Base-by-base conservation (phyloP, 1,140 invertebrate species). In the Euglossa dilemma region DNA sequence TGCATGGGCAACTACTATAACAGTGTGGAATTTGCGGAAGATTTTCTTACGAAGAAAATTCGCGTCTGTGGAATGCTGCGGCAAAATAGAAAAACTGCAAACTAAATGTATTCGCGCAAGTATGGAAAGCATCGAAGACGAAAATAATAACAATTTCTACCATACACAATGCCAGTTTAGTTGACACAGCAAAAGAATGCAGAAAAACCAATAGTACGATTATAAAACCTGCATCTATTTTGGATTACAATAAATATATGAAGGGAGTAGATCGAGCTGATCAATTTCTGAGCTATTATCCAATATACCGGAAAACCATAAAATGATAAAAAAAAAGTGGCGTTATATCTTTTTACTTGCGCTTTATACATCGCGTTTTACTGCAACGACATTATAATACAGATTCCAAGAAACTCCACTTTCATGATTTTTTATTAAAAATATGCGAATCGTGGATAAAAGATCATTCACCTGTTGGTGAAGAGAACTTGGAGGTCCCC, bases 161-260 rank as follows among this genome's bases (percentile, higher is more conserved):
- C 16, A 84, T 85, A 67, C n/a, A n/a, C n/a, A n/a, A n/a, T n/a
- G n/a, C n/a, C n/a, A n/a, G n/a, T n/a, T n/a, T n/a, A n/a, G n/a
- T n/a, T n/a, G n/a, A n/a, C n/a, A n/a, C n/a, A n/a, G 23, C 45
- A 57, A 80, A 75, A 69, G 70, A 63, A 85, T 66, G 61, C 54
- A 54, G 72, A 75, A 85, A 81, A 76, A 81, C 72, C 25, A 70
- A 76, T 75, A 50, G 12, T 8, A 72, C 71, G 28, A 85, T 85
- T 50, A 59, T 50, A 81, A 80, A 81, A 75, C 78, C 83, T 7
- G 66, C 36, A 81, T 28, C 54, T 81, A 64, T 81, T 50, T 67
- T 85, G 50, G 83, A 80, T 56, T 81, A 81, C 56, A 81, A 85
- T 71, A 80, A 75, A 75, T 85, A 85, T 45, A 81, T 85, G 83